Percentiles rank a stretch among this genome's conserved stretches.
These are phyloP conservation scores for Drosophila repleta DNA, from an alignment of 1,140 invertebrate genomes.

Conservation along the genomic window DNA sequence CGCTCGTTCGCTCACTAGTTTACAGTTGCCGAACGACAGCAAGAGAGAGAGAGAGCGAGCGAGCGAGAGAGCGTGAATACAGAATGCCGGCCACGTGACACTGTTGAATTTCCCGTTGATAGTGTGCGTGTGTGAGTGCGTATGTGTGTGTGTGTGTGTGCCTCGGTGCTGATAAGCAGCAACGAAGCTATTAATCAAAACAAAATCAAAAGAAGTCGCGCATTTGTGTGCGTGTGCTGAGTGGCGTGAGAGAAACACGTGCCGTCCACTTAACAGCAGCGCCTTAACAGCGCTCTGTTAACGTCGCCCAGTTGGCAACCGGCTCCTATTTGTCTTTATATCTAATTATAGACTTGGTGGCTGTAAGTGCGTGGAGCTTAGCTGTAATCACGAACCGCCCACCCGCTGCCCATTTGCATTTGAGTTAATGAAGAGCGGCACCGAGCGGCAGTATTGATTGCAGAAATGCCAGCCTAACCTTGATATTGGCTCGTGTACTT, in stretches of 20 bases:
- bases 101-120: constrained; percentile 67
- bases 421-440: constrained; percentile 6
- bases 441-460: not conserved
- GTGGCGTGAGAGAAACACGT: constrained; percentile 80
- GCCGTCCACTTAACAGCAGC: constrained; percentile 61
- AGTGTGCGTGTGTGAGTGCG: constrained; percentile 23
- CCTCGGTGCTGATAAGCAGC: constrained; percentile 61
- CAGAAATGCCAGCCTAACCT: constrained; percentile 3
- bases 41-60: constrained; percentile 1
- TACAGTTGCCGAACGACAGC: constrained; percentile 29
- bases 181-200: constrained; percentile 83
- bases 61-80: constrained; percentile 10
- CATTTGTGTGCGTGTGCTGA: constrained; percentile 43
- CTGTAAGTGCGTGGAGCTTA: constrained; percentile 16
- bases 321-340: constrained; percentile 5
- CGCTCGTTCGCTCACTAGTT: constrained; percentile 27
- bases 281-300: constrained; percentile 60
- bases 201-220: constrained; percentile 73
- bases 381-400: not conserved
- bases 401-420: constrained; percentile 7
- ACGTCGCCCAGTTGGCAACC: constrained; percentile 58
- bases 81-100: constrained; percentile 75
- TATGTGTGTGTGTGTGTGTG: constrained; percentile 15
- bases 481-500: not conserved
- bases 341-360: constrained; percentile 53